These are phyloP conservation scores for Dermochelys coriacea DNA, from an alignment of 2,797 vertebrate genomes.

Conservation along the genomic window DNA sequence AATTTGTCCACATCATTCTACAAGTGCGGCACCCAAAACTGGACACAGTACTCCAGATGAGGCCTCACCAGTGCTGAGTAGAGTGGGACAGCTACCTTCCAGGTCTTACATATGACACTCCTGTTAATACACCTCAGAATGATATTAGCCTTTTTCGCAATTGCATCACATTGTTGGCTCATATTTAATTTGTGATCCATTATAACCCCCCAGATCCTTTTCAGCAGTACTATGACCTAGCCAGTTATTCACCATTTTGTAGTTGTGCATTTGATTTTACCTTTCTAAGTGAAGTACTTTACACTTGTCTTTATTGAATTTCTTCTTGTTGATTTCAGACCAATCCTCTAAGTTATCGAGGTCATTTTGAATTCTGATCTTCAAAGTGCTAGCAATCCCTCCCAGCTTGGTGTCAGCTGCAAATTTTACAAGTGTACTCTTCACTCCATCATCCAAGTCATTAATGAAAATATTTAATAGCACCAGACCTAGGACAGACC, in stretches of 20 bases:
- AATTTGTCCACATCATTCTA: background rate
- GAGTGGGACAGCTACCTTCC: background rate
- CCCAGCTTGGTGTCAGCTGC: background rate
- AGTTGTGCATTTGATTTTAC: background rate
- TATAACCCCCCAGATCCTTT: background rate
- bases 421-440: background rate
- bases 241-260: background rate
- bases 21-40: background rate
- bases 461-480: background rate
- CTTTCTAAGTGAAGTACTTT: background rate
- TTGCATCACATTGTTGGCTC: background rate
- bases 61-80: background rate
- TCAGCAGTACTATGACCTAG: background rate
- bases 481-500: background rate
- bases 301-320: background rate
- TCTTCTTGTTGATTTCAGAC: background rate
- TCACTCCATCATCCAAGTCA: background rate
- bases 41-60: background rate
- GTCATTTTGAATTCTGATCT: background rate
- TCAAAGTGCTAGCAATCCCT: background rate
- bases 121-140: background rate
- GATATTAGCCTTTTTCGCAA: background rate
- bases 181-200: background rate
- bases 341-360: background rate
- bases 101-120: background rate